Conservation (phyloP, 30 jellyfish, hydroid and myxozoan genomes). For the Catostylus mosaicus region DNA sequence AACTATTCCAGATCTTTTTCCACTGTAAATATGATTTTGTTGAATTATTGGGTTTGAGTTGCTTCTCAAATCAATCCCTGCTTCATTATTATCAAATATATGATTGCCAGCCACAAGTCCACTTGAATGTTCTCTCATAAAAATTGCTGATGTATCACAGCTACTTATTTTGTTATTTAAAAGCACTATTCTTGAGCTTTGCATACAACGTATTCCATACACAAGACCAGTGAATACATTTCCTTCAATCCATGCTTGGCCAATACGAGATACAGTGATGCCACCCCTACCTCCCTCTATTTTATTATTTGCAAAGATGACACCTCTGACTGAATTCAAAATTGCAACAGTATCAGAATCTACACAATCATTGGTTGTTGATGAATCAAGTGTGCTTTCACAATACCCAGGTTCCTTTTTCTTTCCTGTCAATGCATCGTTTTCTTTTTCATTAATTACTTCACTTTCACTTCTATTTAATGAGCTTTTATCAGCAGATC, state of each 20-base stretch:
- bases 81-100: constrained; percentile 68
- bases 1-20: constrained; percentile 88
- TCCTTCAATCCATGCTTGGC: constrained; percentile 90
- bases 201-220: constrained; percentile 83
- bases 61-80: constrained; percentile 87
- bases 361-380: constrained; percentile 8
- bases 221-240: constrained; percentile 56
- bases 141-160: constrained; percentile 86
- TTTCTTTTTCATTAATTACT: constrained; percentile 6
- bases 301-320: constrained; percentile 60
- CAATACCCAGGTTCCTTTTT: constrained; percentile 27
- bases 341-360: constrained; percentile 52
- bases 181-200: constrained; percentile 63
- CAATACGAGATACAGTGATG: constrained; percentile 76
- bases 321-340: constrained; percentile 56
- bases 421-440: constrained; percentile 17
- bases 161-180: constrained; percentile 67
- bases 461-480: neutral
- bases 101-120: constrained; percentile 86
- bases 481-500: constrained; percentile 14
- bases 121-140: constrained; percentile 80
- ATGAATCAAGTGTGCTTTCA: neutral
- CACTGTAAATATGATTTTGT: constrained; percentile 81
- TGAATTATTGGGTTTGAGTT: constrained; percentile 77
- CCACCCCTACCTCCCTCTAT: constrained; percentile 90